Percentiles rank a stretch among this genome's conserved stretches.
Evolutionary conservation across 2,888 invertebrate genomes (phyloP).

Genomic region (Eilema griseolum): DNA sequence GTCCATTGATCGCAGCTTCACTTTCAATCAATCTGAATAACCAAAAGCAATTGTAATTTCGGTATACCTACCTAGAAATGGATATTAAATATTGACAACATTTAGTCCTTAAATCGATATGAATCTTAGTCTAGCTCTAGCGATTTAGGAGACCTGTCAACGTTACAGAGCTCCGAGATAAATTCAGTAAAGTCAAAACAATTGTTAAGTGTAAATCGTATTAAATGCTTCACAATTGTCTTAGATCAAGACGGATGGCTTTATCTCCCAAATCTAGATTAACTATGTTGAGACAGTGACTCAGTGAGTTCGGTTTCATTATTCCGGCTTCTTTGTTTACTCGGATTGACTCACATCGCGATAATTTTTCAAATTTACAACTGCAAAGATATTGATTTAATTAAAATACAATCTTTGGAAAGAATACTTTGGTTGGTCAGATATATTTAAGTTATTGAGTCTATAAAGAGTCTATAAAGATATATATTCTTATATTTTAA

Average conservation of each 20-base stretch:
- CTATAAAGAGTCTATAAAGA: too few relatives aligned
- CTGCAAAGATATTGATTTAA: background rate
- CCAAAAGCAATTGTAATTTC: too few relatives aligned
- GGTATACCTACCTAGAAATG: too few relatives aligned
- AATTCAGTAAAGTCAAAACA: constrained; percentile 38
- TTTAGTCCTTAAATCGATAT: background rate
- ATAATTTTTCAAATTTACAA: constrained; percentile 36
- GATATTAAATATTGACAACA: background rate
- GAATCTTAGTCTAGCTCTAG: background rate
- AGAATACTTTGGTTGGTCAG: too few relatives aligned
- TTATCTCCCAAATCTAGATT: constrained; percentile 57
- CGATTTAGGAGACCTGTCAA: background rate
- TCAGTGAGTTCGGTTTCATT: constrained; percentile 44
- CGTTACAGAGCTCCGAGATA: constrained; percentile 13
- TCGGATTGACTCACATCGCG: constrained; percentile 32
- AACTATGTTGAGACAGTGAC: constrained; percentile 45
- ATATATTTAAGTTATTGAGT: too few relatives aligned
- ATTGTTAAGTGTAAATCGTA: constrained; percentile 48
- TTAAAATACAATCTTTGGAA: background rate
- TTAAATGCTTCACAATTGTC: constrained; percentile 53
- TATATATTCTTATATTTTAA: too few relatives aligned
- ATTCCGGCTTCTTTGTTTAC: constrained; percentile 46
- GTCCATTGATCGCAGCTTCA: too few relatives aligned
- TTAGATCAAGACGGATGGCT: constrained; percentile 54
- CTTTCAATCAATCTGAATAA: too few relatives aligned